Base-by-base conservation (phyloP, 2,888 invertebrate species). In the Nephrocerus scutellatus region DNA sequence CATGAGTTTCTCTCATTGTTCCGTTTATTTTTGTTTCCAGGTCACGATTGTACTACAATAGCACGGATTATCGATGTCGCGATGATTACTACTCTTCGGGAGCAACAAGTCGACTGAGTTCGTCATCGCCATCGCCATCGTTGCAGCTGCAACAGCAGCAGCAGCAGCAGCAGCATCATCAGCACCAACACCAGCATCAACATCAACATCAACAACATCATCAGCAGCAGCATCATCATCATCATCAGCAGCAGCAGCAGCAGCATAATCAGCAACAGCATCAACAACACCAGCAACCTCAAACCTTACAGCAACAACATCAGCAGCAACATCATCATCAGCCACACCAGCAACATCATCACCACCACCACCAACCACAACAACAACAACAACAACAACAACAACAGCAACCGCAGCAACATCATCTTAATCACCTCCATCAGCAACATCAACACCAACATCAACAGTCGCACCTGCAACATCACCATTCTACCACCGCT, bases 31-130 rank as follows among this genome's bases (percentile, higher is more conserved):
- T 16, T 14, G 10, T 29, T 47, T 47, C 9, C 36, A 68, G 68
- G 48, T 62, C 68, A 37, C 66, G 65, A 28, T 48, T 67, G 43
- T 65, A 60, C 53, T 66, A 65, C 45, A 65, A 61, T 39, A 57
- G 58, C 18, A 54, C 58, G 26, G 67, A 68, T 48, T 64, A 57
- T 35, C 59, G 63, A 53, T 64, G 63, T 44, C 61, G 64, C 15
- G 67, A 68, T 36, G 66, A 67, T 47, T 66, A 57, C 43, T 66
- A 62, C 50, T 44, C 57, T 16, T 41, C 52, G 19, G 58, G 55
- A 39, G 53, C 50, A 44, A 46, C 41, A 13, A 56, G 52, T n/a
- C 48, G 56, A 14, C 39, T 54, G 22, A 48, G 43, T 46, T 33
- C 51, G 10, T 24, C 50, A 32, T 52, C 53, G n/a, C 50, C 49